Base-by-base conservation (phyloP, 2,888 invertebrate genomes). In the Hecatera dysodea region DNA sequence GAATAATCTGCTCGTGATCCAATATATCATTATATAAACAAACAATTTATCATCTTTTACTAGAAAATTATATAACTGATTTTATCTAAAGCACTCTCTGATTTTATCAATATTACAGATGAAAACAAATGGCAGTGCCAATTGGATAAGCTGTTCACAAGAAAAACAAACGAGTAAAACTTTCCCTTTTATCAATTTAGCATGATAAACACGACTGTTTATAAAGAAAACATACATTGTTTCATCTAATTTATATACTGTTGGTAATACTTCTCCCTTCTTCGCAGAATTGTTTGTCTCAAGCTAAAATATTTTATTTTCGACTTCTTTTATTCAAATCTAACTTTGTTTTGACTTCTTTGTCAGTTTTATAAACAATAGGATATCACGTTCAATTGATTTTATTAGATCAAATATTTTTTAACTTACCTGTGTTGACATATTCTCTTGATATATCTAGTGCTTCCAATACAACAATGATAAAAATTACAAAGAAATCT, bases 221-320 rank as follows among this genome's bases (percentile, higher is more conserved):
- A 65, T 66, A 72, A 67, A 73, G 59, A 67, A 78, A 74, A 72
- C 64, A 67, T 12, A 72, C 55, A 72, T 64, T 74, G 82, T 74
- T 71, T 80, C 68, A 80, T 78, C 53, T 72, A 66, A 81, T 81
- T 81, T 80, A 70, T 71, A 71, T 64, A 75, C 65, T 60, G 65
- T 70, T 56, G 56, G 50, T 65, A 67, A 67, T 64, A 61, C 56
- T 70, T 71, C 61, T 57, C 59, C 15, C 36, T 52, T 75, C 55
- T 75, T 64, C 22, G 19, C 33, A 55, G 22, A 80, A 56, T 75
- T 70, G 67, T 82, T 72, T 79, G 48, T 63, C 59, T 67, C 65
- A 15, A 62, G 60, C 57, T 60, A 66, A 78, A 73, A 60, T 59
- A 60, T 68, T 67, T 59, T 75, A 59, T 68, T 55, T 53, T 68